These are phyloP conservation scores for Apostichopus leukothele DNA, from an alignment of 53 echinoderm and acorn worm genomes.

Conservation along the genomic window DNA sequence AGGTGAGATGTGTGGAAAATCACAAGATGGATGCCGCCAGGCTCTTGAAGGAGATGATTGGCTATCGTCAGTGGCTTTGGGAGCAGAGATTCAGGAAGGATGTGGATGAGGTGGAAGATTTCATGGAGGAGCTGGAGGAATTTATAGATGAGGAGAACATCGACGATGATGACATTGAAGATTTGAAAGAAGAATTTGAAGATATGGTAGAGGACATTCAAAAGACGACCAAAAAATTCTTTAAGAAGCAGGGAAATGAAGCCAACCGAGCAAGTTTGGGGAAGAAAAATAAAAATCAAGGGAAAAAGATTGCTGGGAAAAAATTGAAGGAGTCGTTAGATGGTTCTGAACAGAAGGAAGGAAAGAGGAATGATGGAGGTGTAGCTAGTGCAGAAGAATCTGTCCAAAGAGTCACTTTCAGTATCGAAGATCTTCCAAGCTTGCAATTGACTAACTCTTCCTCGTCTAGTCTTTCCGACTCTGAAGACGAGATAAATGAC, in stretches of 20 bases:
- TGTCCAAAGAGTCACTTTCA: conserved; percentile 15
- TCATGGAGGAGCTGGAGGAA: conserved; percentile 88
- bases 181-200: conserved; percentile 93
- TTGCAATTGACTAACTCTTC: conserved; percentile 25
- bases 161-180: conserved; percentile 74
- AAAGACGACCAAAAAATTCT: conserved; percentile 67
- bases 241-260: conserved; percentile 50
- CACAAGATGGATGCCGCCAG: conserved; percentile 78
- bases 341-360: background rate
- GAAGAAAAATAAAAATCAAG: background rate
- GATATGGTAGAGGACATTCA: conserved; percentile 91
- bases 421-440: conserved; percentile 27
- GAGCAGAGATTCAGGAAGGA: conserved; percentile 72
- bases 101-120: conserved; percentile 75
- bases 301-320: background rate
- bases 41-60: conserved; percentile 80
- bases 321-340: background rate
- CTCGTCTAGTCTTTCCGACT: background rate
- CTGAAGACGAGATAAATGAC: conserved; percentile 1
- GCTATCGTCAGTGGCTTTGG: conserved; percentile 81
- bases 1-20: conserved; percentile 70
- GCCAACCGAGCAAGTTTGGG: background rate
- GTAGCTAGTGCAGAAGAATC: background rate
- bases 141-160: conserved; percentile 80
- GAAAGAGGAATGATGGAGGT: background rate